Conservation (phyloP, 2,888 invertebrate species). For the Eulithis testata region DNA sequence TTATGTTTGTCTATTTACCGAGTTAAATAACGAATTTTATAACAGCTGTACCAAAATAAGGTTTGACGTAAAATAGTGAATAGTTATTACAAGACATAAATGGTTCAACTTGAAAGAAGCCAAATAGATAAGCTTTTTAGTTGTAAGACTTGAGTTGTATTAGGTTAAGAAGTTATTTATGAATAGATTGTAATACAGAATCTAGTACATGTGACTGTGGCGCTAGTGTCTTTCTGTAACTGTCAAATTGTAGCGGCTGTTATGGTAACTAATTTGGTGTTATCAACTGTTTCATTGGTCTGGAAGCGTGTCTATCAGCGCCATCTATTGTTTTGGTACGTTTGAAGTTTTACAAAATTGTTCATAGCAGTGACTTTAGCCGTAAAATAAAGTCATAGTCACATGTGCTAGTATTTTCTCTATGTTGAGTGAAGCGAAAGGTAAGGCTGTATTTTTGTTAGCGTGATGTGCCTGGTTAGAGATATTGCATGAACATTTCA, state of each 20-base stretch:
- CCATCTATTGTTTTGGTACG: no score
- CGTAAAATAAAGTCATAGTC: conserved; percentile 11
- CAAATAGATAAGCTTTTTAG: conserved; percentile 81
- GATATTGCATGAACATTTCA: conserved; percentile 58
- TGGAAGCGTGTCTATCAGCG: not conserved
- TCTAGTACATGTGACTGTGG: conserved; percentile 27
- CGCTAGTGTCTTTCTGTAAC: conserved; percentile 1
- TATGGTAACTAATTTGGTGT: not conserved
- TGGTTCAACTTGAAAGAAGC: conserved; percentile 85
- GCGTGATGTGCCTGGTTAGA: conserved; percentile 71
- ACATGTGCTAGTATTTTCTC: conserved; percentile 51
- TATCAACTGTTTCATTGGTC: not conserved
- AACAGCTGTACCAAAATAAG: conserved; percentile 78
- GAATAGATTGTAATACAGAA: conserved; percentile 30
- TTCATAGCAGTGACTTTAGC: no score
- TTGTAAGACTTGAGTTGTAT: conserved; percentile 54
- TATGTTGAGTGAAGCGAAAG: conserved; percentile 45
- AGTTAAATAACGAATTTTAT: conserved; percentile 34
- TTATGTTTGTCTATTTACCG: conserved; percentile 24
- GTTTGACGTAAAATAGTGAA: conserved; percentile 56
- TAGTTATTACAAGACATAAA: conserved; percentile 76
- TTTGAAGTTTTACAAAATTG: no score
- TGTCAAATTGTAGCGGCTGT: not conserved
- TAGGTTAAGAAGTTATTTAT: conserved; percentile 46
- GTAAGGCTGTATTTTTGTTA: conserved; percentile 71